A percentile compares a stretch with the other conserved stretches of the same genome.
Conservation (phyloP, 2,888 invertebrate species). For the Ischnus inquisitorius region DNA sequence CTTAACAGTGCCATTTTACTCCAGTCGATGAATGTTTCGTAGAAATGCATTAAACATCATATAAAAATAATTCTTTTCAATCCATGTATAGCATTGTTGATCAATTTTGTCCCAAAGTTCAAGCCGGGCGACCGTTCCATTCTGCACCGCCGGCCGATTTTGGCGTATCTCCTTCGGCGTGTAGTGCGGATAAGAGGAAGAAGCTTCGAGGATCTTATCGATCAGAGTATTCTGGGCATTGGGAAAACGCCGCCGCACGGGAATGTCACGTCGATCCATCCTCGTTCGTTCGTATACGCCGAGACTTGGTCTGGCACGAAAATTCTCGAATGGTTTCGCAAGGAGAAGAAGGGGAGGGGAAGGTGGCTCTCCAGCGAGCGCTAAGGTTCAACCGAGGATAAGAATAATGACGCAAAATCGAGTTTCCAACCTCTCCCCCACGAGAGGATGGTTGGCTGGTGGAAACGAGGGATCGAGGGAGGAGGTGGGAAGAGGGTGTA, state of each 20-base stretch:
- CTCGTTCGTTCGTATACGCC: constrained; percentile 51
- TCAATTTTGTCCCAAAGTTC: no score
- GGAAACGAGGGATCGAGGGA: constrained; percentile 38
- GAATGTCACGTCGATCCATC: constrained; percentile 66
- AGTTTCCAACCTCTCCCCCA: constrained; percentile 53
- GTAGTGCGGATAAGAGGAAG: constrained; percentile 23
- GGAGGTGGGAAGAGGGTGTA: not conserved
- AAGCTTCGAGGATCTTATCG: constrained; percentile 64
- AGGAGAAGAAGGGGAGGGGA: constrained; percentile 6
- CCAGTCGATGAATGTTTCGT: no score
- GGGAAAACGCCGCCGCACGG: constrained; percentile 36
- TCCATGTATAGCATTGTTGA: no score
- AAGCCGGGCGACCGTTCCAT: no score
- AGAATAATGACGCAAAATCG: constrained; percentile 69
- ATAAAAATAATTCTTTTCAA: no score
- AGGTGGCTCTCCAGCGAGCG: constrained; percentile 4
- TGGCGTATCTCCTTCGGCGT: no score
- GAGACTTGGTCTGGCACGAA: constrained; percentile 34
- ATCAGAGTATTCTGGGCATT: constrained; percentile 51
- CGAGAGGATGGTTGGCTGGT: constrained; percentile 28
- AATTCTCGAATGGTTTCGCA: constrained; percentile 61
- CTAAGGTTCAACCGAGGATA: constrained; percentile 72
- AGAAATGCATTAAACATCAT: no score
- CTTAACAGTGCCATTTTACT: no score
- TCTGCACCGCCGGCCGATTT: no score